Evolutionary conservation across 2,888 invertebrate genomes (phyloP), one percentile per base, ranked within the genome.

Genomic region (Dryococelus australis): DNA sequence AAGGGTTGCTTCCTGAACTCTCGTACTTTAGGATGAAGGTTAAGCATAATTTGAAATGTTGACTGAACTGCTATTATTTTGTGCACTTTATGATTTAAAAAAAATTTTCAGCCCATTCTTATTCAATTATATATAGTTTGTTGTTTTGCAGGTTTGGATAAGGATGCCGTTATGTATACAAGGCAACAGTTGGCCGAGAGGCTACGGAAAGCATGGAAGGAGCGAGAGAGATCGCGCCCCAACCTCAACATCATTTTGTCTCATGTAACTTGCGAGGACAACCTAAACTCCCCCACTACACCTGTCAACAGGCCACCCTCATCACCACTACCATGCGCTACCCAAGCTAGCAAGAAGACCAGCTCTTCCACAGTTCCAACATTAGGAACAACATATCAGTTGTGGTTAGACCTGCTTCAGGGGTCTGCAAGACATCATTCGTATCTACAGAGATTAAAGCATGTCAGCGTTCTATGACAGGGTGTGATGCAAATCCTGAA

Each of bases 221-320:
- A 93, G 79, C 91, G 93, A 0, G 88, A 87, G 53, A 86, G 86
- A 35, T 87, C 80, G 20, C 86, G 88, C 8, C 85, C 83, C 27
- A 88, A 87, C 43, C 81, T 89, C 53, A 87, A 89, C 84, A 95
- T 95, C 88, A 94, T 95, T 89, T 91, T 95, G 86, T 93, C 94
- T 0, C 94, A 94, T 89, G 93, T 93, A 28, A 92, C 26, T 43
- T 65, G 47, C 9, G 88, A 88, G 35, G 6, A 85, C 85, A 84
- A 53, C 79, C 9, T n/a, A 26, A 83, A 35, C 83, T 35, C 83
- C 28, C 83, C 83, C 28, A n/a, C 43, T 35, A 13, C 83, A 10
- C 28, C 20, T 9, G 35, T 13, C 28, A 28, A 35, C 35, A 13
- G 16, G 16, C 35, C 83, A 20, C 35, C 83, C 0, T 35, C 83